Percentiles rank a stretch among this genome's conserved stretches.
These are phyloP conservation scores for Pelodiscus sinensis DNA, from an alignment of 2,113 vertebrate genomes.

Conservation along the genomic window DNA sequence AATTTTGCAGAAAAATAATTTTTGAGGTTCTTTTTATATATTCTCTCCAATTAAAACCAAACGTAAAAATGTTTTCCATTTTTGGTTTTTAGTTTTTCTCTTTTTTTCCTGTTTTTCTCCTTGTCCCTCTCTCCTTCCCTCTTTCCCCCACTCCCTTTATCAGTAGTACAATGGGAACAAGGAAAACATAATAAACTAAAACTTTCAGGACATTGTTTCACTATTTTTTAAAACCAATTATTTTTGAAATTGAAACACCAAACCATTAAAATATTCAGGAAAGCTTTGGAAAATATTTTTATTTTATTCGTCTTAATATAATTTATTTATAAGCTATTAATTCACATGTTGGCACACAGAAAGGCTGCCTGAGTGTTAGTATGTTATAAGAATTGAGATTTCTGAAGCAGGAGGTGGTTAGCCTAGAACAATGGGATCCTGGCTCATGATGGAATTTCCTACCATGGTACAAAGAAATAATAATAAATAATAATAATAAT, in stretches of 20 bases:
- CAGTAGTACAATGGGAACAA: not conserved
- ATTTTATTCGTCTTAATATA: not conserved
- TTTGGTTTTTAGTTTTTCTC: not conserved
- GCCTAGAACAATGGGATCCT: not conserved
- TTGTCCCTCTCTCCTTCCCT: not conserved
- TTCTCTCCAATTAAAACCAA: not conserved
- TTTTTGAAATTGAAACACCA: not conserved
- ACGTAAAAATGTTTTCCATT: not conserved
- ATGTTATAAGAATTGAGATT: not conserved
- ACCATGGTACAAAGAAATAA: not conserved
- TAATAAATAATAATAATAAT: no score
- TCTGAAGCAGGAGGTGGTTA: not conserved
- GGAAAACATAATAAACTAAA: not conserved
- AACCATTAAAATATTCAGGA: not conserved
- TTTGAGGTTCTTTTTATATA: not conserved
- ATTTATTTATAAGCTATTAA: not conserved
- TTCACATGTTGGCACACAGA: not conserved
- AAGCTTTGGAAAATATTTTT: not conserved
- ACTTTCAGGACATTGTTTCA: not conserved
- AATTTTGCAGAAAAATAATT: not conserved
- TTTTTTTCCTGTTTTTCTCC: not conserved
- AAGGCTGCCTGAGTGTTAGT: not conserved
- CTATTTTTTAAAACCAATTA: not conserved
- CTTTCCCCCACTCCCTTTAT: not conserved
- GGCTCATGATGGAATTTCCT: not conserved